Evolutionary conservation across 2,113 vertebrate genomes (phyloP).

Genomic region (Semnopithecus entellus): DNA sequence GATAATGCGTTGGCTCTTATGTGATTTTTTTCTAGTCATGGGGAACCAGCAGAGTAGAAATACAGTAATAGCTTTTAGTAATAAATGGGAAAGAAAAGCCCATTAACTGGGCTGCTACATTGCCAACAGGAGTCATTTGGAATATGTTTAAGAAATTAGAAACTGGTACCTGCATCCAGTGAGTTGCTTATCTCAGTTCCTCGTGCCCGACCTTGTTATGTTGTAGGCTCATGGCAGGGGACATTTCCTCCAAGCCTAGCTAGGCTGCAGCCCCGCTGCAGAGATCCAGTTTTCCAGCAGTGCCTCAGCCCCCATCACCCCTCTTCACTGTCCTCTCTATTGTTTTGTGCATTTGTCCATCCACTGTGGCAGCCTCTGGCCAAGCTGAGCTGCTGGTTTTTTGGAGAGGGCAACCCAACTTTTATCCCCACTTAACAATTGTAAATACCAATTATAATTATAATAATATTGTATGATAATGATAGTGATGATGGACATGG

Average conservation of each 20-base stretch:
- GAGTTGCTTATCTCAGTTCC: accelerated
- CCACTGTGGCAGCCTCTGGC: not conserved
- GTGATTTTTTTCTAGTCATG: not conserved
- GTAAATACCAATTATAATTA: not conserved
- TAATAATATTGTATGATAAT: not conserved
- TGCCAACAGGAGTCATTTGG: not conserved
- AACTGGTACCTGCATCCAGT: not conserved
- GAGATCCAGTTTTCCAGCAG: accelerated
- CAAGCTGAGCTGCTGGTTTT: not conserved
- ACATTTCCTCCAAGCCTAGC: accelerated
- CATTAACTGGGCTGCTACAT: not conserved
- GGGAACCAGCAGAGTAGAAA: not conserved
- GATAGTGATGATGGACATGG: not conserved
- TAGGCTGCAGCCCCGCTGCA: not conserved
- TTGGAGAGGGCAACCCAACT: not conserved
- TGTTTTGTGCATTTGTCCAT: not conserved
- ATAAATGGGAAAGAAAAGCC: not conserved
- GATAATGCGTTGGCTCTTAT: not conserved
- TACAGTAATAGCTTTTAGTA: not conserved
- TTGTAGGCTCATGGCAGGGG: not conserved
- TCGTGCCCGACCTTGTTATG: accelerated
- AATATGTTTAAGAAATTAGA: not conserved
- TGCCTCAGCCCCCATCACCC: not conserved
- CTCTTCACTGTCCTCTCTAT: accelerated
- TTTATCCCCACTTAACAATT: not conserved